phyloP scores from a whole-genome alignment of 2,888 invertebrate genomes.

The Sarcophaga subvicina region DNA sequence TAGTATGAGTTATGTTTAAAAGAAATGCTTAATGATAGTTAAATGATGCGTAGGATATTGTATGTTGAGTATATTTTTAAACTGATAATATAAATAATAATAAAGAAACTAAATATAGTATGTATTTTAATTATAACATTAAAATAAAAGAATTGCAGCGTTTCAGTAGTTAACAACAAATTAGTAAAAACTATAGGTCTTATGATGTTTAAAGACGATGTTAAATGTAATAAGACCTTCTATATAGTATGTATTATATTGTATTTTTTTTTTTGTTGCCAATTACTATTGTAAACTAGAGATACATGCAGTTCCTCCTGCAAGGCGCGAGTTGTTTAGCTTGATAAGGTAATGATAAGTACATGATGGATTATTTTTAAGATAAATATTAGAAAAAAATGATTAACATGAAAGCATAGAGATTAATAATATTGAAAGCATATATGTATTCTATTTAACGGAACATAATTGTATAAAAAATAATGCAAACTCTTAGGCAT shows the following conservation, averaged over 20 bases:
- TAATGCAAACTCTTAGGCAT: slow-evolving; percentile 59
- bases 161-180: neutral
- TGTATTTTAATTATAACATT: slow-evolving; percentile 1
- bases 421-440: neutral
- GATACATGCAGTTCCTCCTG: neutral
- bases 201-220: too few species aligned
- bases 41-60: neutral
- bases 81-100: neutral
- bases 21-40: slow-evolving; percentile 28
- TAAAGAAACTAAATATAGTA: slow-evolving; percentile 4
- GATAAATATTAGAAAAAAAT: slow-evolving; percentile 27
- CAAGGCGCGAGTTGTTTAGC: slow-evolving; percentile 1
- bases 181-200: neutral
- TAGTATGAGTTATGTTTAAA: slow-evolving; percentile 8
- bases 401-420: neutral
- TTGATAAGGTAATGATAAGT: neutral
- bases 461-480: slow-evolving; percentile 38
- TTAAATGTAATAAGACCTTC: too few species aligned
- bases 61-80: neutral
- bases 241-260: too few species aligned
- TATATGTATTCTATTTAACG: neutral
- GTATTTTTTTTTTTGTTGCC: neutral
- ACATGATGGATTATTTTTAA: neutral
- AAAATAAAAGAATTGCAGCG: neutral
- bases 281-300: neutral